These are phyloP conservation scores for Mystacides longicornis DNA, from an alignment of 2,888 invertebrate genomes.

Conservation along the genomic window DNA sequence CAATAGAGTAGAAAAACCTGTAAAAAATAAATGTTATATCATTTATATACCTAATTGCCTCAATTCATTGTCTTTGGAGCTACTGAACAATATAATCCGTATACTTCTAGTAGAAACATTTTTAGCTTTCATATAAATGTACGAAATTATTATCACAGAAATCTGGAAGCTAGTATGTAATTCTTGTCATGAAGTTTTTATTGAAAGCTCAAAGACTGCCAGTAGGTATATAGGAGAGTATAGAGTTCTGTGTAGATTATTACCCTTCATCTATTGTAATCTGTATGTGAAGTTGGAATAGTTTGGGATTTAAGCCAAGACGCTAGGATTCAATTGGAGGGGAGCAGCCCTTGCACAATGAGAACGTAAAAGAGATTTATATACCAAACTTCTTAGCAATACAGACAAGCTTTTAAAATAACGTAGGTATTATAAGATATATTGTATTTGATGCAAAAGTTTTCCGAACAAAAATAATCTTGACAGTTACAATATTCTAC, in stretches of 20 bases:
- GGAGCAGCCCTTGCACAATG: conserved; percentile 1
- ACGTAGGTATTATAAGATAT: neutral
- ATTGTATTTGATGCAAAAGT: neutral
- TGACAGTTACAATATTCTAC: neutral
- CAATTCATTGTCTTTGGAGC: too few relatives aligned
- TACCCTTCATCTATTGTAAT: neutral
- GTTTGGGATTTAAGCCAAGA: conserved; percentile 3
- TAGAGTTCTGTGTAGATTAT: too few relatives aligned
- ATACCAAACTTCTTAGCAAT: conserved; percentile 1
- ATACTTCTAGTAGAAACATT: too few relatives aligned
- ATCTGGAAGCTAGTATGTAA: too few relatives aligned
- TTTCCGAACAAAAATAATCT: conserved; percentile 1
- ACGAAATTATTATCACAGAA: too few relatives aligned
- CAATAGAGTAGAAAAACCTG: too few relatives aligned
- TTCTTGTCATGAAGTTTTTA: too few relatives aligned
- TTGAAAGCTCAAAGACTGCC: neutral
- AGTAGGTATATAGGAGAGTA: too few relatives aligned
- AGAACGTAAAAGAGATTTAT: neutral
- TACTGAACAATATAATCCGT: too few relatives aligned
- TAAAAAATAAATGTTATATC: too few relatives aligned
- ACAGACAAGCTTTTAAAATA: neutral
- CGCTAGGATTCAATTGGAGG: conserved; percentile 3
- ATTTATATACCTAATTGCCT: too few relatives aligned
- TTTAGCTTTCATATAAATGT: too few relatives aligned
- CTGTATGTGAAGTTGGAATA: neutral